Base-by-base conservation (phyloP, 2,113 vertebrate genomes). In the Saccopteryx leptura region DNA sequence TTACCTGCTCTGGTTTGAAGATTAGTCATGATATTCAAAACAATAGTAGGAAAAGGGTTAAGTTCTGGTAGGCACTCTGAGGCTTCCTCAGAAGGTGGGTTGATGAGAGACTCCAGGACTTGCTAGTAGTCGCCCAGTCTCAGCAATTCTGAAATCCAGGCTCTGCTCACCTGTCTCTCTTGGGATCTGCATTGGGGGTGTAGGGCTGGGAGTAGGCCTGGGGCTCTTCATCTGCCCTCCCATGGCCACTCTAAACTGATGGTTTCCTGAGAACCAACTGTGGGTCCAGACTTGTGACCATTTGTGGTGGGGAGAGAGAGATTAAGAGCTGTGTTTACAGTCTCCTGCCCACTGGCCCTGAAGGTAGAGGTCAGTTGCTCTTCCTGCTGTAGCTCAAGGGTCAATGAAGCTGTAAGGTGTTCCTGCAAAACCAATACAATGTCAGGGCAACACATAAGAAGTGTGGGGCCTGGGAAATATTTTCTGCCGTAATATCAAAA, bases 191-290 rank as follows among this genome's bases (percentile, higher is more conserved):
- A 31, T 52, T 4, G 24, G 76, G 86, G 10, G 88, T 61, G 56
- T 82, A 50, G 26, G 63, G 50, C 88, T 21, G 69, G 80, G 39
- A 39, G 39, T 39, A 39, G 39, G 39, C 2, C 68, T 89, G 63
- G 56, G 58, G 60, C 66, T 87, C 24, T 79, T 86, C 52, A 54
- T 88, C 54, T 60, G 18, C 39, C 21, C 24, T 87, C 81, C 78
- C 11, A 56, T 90, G 92, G 84, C 48, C 26, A 26, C 54, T 87
- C 84, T 80, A 84, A 94, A 94, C 88, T 90, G 85, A 39, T 94
- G 86, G 76, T 94, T 96, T 97, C 86, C 96, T 95, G 75, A 94
- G 93, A 96, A 78, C 54, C 48, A 93, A 71, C 89, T 93, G 90
- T 97, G 68, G 82, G 91, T 71, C 63, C 65, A 39, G 76, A n/a